Conservation (phyloP, 2,113 vertebrate species). For the Cricetomys ansorgei region DNA sequence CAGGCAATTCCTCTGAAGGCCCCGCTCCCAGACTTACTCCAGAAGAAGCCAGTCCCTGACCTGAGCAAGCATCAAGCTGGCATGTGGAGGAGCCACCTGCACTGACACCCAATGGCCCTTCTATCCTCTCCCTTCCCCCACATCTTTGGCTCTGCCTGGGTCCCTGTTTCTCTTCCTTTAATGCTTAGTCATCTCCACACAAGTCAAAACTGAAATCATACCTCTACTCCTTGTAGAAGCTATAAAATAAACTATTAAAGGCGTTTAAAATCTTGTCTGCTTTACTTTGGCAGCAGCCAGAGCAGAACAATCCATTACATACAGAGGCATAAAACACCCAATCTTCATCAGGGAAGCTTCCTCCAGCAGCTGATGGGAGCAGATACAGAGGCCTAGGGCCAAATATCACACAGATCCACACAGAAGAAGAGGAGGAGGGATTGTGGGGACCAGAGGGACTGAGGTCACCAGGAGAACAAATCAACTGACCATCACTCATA, state of each 20-base stretch:
- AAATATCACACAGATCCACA: too few relatives aligned
- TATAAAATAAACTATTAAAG: conserved; percentile 6
- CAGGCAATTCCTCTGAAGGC: conserved; percentile 11
- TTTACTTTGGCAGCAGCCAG: not conserved
- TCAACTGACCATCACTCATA: too few relatives aligned
- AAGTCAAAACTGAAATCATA: not conserved
- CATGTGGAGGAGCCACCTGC: not conserved
- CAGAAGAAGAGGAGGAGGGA: too few relatives aligned
- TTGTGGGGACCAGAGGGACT: too few relatives aligned
- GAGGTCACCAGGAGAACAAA: too few relatives aligned
- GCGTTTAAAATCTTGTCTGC: not conserved
- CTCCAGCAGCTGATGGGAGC: too few relatives aligned
- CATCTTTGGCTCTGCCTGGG: not conserved
- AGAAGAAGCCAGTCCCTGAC: not conserved
- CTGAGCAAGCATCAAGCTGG: not conserved
- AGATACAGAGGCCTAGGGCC: too few relatives aligned
- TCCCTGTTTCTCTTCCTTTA: not conserved
- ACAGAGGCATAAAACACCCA: too few relatives aligned
- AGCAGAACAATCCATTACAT: not conserved
- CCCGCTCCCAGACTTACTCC: not conserved
- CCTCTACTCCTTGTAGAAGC: not conserved
- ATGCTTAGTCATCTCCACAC: not conserved
- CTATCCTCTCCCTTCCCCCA: not conserved
- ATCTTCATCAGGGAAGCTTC: too few relatives aligned
- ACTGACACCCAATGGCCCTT: not conserved